A percentile compares a stretch with the other conserved stretches of the same genome.
Conservation (phyloP, 1,140 invertebrate species). For the Solen grandis region DNA sequence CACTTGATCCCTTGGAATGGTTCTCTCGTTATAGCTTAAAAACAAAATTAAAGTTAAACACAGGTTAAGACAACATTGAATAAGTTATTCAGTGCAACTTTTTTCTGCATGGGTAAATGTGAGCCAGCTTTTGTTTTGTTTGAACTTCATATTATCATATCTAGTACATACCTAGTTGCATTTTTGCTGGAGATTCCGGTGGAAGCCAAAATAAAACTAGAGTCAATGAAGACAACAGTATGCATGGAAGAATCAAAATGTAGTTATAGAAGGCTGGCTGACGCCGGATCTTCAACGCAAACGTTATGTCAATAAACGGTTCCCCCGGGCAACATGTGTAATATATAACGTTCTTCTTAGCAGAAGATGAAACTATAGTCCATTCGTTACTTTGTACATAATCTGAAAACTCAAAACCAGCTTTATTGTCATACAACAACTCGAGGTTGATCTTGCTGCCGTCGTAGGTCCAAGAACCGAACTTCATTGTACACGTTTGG, state of each 20-base stretch:
- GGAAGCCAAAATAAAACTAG: conserved; percentile 80
- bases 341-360: conserved; percentile 61
- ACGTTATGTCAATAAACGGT: conserved; percentile 77
- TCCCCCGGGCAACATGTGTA: conserved; percentile 77
- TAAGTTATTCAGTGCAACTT: too few species aligned
- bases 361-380: conserved; percentile 70
- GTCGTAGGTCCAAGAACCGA: conserved; percentile 79
- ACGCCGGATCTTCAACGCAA: conserved; percentile 72
- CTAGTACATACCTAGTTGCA: conserved; percentile 78
- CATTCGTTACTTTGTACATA: conserved; percentile 79
- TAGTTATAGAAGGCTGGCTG: conserved; percentile 79
- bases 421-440: conserved; percentile 78
- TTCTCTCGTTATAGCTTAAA: too few species aligned
- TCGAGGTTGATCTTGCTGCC: conserved; percentile 81
- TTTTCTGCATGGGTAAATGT: too few species aligned
- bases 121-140: too few species aligned
- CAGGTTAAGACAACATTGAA: too few species aligned
- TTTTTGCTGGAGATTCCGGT: conserved; percentile 80
- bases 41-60: too few species aligned
- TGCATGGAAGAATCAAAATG: conserved; percentile 79
- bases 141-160: too few species aligned
- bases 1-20: too few species aligned
- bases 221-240: conserved; percentile 79
- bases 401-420: conserved; percentile 73
- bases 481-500: conserved; percentile 77